Conservation (phyloP, 2,888 invertebrate species). For the Heliconius sara region DNA sequence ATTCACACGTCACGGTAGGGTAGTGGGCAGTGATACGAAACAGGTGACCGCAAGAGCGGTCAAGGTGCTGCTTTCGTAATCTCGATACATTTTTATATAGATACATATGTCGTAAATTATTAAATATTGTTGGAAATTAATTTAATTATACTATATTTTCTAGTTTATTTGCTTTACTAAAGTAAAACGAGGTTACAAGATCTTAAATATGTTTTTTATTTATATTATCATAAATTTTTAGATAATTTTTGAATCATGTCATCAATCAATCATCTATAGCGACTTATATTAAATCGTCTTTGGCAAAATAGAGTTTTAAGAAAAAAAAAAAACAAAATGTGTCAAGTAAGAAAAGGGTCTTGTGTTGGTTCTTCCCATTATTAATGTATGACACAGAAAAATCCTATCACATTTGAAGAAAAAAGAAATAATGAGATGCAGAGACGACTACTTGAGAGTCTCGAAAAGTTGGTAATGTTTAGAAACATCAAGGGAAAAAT, state of each 20-base stretch:
- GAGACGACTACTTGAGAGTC: too few species aligned
- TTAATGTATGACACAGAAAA: too few species aligned
- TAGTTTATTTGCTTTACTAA: background rate
- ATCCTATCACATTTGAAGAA: too few species aligned
- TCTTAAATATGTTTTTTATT: background rate
- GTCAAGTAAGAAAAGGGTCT: too few species aligned
- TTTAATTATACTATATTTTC: background rate
- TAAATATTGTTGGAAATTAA: background rate
- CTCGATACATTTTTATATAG: slow-evolving; percentile 9
- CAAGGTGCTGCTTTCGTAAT: slow-evolving; percentile 55
- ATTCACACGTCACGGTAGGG: slow-evolving; percentile 55
- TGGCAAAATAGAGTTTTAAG: too few species aligned
- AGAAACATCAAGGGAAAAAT: too few species aligned
- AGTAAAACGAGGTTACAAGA: background rate
- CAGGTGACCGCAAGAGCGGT: slow-evolving; percentile 61
- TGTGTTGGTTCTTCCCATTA: too few species aligned
- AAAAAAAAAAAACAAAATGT: too few species aligned
- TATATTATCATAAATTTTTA: background rate
- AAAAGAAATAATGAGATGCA: too few species aligned
- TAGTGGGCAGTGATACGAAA: slow-evolving; percentile 56
- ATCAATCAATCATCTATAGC: too few species aligned
- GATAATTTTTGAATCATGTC: background rate
- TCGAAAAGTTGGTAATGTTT: too few species aligned
- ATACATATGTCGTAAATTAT: slow-evolving; percentile 2
- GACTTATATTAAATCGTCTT: too few species aligned